Conservation (phyloP, 2,113 vertebrate species). For the Turnix velox region DNA sequence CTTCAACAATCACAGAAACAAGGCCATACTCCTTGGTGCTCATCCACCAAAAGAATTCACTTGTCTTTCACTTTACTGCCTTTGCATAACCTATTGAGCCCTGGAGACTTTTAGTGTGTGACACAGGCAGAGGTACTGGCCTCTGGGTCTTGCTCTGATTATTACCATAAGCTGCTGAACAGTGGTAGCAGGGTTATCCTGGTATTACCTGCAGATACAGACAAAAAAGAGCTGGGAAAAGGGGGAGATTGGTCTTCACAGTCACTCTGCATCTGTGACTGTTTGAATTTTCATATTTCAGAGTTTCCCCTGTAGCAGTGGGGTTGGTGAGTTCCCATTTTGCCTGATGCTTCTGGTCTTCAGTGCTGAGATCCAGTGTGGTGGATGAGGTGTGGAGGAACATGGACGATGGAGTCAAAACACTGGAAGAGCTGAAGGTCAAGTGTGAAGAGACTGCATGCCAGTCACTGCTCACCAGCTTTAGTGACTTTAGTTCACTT, state of each 20-base stretch:
- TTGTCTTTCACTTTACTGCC: background rate
- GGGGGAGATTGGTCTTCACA: accelerated
- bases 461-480: background rate
- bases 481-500: too few species aligned
- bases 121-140: background rate
- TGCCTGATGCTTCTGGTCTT: background rate
- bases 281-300: background rate
- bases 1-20: background rate
- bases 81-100: background rate
- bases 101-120: background rate
- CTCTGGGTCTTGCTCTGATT: background rate
- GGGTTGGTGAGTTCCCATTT: background rate
- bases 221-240: accelerated
- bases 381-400: background rate
- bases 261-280: background rate
- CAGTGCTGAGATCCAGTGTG: background rate
- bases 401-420: background rate
- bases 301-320: background rate
- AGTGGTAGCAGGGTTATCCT: background rate
- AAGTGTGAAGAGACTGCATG: background rate
- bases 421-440: background rate
- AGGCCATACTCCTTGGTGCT: background rate
- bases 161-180: accelerated
- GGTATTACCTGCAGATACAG: background rate
- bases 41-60: background rate